A percentile compares a stretch with the other conserved stretches of the same genome.
phyloP scores from a whole-genome alignment of 2,113 vertebrate species.

The Oreochromis spilurus region DNA sequence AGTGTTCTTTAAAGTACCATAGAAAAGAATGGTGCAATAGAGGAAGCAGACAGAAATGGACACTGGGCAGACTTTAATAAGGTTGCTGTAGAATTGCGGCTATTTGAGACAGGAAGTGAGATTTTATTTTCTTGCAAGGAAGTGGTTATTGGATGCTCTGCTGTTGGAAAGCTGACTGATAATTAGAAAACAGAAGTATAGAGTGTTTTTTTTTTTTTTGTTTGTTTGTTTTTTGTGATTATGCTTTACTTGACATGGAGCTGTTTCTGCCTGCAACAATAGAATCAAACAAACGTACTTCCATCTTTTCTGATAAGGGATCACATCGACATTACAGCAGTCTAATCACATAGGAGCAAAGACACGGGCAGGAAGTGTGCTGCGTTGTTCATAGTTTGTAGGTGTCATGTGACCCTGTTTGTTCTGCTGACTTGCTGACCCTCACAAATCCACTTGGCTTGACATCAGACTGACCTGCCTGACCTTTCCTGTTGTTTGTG shows the following conservation, averaged over 20 bases:
- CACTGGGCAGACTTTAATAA: background rate
- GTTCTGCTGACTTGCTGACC: conserved; percentile 57
- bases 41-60: background rate
- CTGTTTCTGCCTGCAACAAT: background rate
- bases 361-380: conserved; percentile 46
- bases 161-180: background rate
- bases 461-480: conserved; percentile 43
- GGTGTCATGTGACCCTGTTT: conserved; percentile 58
- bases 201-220: no score
- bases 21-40: background rate
- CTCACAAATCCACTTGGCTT: conserved; percentile 47
- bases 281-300: background rate
- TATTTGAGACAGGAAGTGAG: background rate
- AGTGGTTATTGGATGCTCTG: background rate
- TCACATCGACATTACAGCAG: background rate
- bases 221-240: background rate
- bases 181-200: background rate
- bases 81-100: background rate
- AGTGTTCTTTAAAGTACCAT: background rate
- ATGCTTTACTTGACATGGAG: background rate
- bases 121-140: conserved; percentile 2
- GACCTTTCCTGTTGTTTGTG: conserved; percentile 10
- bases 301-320: background rate
- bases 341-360: background rate
- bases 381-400: conserved; percentile 27